Percentiles rank a stretch among this genome's conserved stretches.
These are phyloP conservation scores for Drosophila elegans DNA, from an alignment of 1,140 invertebrate species.

Conservation along the genomic window DNA sequence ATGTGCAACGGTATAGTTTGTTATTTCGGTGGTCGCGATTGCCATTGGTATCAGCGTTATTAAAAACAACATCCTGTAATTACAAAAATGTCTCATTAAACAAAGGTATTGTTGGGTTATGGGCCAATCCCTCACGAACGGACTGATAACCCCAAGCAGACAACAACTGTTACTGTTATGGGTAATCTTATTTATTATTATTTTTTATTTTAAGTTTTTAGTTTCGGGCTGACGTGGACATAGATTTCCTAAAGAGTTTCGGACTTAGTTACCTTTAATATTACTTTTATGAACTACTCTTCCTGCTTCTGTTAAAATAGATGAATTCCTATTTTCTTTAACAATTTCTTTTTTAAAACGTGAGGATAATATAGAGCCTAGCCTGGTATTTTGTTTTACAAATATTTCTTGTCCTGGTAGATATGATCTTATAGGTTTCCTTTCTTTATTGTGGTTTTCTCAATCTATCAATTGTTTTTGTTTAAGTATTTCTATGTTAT, in stretches of 20 bases:
- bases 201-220: too few relatives aligned
- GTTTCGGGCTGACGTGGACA: too few relatives aligned
- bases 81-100: too few relatives aligned
- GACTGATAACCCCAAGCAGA: too few relatives aligned
- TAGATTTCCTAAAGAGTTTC: too few relatives aligned
- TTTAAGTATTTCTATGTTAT: slow-evolving; percentile 27
- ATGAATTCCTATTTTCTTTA: neutral
- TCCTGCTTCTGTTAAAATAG: neutral
- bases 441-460: too few relatives aligned
- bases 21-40: neutral
- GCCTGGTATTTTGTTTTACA: slow-evolving; percentile 5
- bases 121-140: too few relatives aligned
- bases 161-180: too few relatives aligned
- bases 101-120: too few relatives aligned
- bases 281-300: slow-evolving; percentile 1
- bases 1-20: neutral
- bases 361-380: slow-evolving; percentile 10
- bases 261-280: too few relatives aligned
- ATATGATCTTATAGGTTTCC: slow-evolving; percentile 18
- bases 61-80: too few relatives aligned
- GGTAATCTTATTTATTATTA: slow-evolving; percentile 12
- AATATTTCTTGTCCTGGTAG: slow-evolving; percentile 15
- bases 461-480: slow-evolving; percentile 13
- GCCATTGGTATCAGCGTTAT: neutral
- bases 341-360: slow-evolving; percentile 1